phyloP scores from a whole-genome alignment of 2,888 invertebrate species.

The Ectemnius cavifrons region DNA sequence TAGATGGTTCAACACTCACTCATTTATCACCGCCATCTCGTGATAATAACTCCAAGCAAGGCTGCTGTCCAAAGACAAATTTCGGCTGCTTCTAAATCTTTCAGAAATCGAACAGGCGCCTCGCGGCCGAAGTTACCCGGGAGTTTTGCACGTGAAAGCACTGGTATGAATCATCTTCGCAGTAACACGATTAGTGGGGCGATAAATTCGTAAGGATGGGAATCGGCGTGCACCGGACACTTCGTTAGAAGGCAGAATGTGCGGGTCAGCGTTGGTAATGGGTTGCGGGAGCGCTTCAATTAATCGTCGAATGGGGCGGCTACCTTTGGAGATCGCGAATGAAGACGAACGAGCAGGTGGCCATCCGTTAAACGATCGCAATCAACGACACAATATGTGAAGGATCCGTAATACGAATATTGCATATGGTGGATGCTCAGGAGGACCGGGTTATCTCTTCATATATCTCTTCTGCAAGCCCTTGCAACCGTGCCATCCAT shows the following conservation, averaged over 20 bases:
- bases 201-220: slow-evolving; percentile 1
- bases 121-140: no score
- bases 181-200: neutral
- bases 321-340: slow-evolving; percentile 38
- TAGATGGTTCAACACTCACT: no score
- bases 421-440: slow-evolving; percentile 23
- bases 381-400: slow-evolving; percentile 45
- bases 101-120: no score
- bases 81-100: no score
- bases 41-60: no score
- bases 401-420: slow-evolving; percentile 41
- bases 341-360: slow-evolving; percentile 50
- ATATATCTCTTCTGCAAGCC: slow-evolving; percentile 23
- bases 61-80: no score
- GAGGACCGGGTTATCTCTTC: slow-evolving; percentile 2
- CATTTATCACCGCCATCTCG: no score
- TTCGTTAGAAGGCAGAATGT: slow-evolving; percentile 29
- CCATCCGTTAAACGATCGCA: slow-evolving; percentile 56
- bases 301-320: slow-evolving; percentile 35
- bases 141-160: no score
- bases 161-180: neutral
- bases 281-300: slow-evolving; percentile 39
- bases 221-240: no score
- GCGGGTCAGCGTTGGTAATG: slow-evolving; percentile 20
- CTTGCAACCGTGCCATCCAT: slow-evolving; percentile 1